Evolutionary conservation across 2,113 vertebrate genomes (phyloP).

Genomic region (Larimichthys crocea): DNA sequence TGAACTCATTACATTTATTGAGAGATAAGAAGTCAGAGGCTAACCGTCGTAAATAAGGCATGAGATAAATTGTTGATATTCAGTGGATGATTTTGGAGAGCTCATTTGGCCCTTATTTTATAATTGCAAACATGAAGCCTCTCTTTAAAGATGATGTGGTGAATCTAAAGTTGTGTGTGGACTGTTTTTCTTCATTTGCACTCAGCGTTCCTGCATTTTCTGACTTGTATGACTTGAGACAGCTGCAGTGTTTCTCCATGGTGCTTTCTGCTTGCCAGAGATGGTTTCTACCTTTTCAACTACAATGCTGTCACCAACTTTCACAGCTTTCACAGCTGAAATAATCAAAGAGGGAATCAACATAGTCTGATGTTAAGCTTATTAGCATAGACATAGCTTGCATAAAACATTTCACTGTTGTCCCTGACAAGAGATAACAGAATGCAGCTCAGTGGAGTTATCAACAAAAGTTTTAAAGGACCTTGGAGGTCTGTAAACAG

Average conservation of each 20-base stretch:
- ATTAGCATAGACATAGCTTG: background rate
- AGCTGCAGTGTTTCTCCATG: background rate
- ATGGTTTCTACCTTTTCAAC: background rate
- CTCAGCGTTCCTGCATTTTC: background rate
- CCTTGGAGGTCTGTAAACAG: background rate
- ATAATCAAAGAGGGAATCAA: background rate
- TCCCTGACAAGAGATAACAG: conserved; percentile 9
- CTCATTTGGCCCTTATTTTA: background rate
- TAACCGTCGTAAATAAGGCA: background rate
- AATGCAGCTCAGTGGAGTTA: background rate
- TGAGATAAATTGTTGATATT: background rate
- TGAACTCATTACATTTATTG: background rate
- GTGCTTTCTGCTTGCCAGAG: background rate
- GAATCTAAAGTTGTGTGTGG: background rate
- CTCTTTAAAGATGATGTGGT: background rate
- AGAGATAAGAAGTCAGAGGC: background rate
- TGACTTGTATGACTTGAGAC: background rate
- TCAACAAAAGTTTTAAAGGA: background rate
- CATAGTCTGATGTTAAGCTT: background rate
- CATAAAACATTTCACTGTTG: background rate
- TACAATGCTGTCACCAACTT: background rate
- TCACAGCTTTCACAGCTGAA: background rate
- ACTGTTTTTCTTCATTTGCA: background rate
- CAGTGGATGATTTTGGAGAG: background rate
- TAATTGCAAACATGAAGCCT: background rate